Evolutionary conservation across 2,888 invertebrate genomes (phyloP).

Genomic region (Oscheius onirici): DNA sequence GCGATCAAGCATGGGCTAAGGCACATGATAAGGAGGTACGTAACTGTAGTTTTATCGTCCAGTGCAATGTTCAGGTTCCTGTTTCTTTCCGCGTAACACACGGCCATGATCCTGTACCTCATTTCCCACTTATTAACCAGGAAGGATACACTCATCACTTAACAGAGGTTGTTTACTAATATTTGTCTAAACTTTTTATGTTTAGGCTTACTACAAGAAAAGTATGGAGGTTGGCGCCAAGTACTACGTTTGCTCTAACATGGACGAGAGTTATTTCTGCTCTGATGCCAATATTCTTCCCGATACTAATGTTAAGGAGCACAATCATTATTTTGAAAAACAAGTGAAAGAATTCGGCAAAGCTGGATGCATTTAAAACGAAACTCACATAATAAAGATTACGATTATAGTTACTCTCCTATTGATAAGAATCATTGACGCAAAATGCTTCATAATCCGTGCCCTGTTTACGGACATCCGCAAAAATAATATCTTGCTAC

Average conservation of each 20-base stretch:
- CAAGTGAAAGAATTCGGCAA: conserved; percentile 18
- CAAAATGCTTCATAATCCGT: too few relatives aligned
- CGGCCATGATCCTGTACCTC: conserved; percentile 54
- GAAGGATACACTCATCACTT: conserved; percentile 55
- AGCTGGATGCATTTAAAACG: conserved; percentile 32
- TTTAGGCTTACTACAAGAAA: conserved; percentile 54
- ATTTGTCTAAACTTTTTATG: too few relatives aligned
- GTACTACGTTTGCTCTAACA: conserved; percentile 50
- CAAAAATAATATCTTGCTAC: too few relatives aligned
- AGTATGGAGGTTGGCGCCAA: conserved; percentile 43
- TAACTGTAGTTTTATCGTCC: neutral
- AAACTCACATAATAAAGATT: neutral
- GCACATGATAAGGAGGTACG: conserved; percentile 44
- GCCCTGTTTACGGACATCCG: too few relatives aligned
- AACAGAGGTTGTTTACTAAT: too few relatives aligned
- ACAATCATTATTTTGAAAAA: conserved; percentile 24
- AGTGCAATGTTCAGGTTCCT: conserved; percentile 28
- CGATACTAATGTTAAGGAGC: conserved; percentile 42
- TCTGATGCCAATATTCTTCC: conserved; percentile 53
- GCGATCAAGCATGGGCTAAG: conserved; percentile 47
- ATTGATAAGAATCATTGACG: too few relatives aligned
- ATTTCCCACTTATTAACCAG: conserved; percentile 49
- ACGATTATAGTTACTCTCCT: too few relatives aligned
- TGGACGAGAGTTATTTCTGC: conserved; percentile 55
- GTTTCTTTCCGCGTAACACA: conserved; percentile 55